Evolutionary conservation across 2,797 vertebrate species (phyloP).

Genomic region (Tinamus major): DNA sequence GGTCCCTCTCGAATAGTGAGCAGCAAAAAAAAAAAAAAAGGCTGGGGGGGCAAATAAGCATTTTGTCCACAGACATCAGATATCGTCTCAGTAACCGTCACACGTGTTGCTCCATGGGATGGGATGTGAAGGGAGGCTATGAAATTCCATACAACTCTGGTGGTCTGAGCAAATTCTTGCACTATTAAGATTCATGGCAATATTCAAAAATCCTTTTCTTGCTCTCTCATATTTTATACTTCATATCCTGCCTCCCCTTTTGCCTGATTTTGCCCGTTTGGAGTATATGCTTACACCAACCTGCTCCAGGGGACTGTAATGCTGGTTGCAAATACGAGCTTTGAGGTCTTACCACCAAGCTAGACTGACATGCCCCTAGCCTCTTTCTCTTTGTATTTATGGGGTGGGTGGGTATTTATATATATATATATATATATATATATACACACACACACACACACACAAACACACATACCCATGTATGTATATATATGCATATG

Average conservation of each 20-base stretch:
- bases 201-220: neutral
- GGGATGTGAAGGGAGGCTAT: neutral
- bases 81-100: neutral
- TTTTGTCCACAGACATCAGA: neutral
- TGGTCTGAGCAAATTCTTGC: neutral
- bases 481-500: too few relatives aligned
- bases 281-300: neutral
- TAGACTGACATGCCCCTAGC: fast-evolving
- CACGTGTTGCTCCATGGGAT: neutral
- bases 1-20: neutral
- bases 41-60: neutral
- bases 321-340: neutral
- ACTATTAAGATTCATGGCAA: neutral
- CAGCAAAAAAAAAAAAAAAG: neutral
- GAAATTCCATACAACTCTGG: neutral
- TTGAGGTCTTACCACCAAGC: neutral
- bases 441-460: too few relatives aligned
- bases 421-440: too few relatives aligned
- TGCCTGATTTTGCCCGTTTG: neutral
- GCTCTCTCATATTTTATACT: neutral
- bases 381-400: fast-evolving
- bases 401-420: neutral
- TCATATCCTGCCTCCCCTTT: neutral
- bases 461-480: too few relatives aligned
- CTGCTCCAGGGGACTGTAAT: neutral